Evolutionary conservation across 2,797 vertebrate species (phyloP).

Genomic region (Acipenser transmontanus): DNA sequence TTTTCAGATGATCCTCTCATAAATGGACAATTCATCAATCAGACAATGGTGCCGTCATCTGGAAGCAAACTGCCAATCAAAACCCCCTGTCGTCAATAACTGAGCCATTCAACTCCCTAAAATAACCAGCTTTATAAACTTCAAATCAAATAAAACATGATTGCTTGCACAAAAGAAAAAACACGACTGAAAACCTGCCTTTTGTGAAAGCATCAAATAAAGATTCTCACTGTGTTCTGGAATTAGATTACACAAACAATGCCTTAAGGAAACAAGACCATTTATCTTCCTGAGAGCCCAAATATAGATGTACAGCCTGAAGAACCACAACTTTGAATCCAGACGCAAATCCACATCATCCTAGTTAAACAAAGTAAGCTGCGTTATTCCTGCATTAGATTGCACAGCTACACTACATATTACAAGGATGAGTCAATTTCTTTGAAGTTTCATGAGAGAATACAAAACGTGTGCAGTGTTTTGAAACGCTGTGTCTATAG

Average conservation of each 20-base stretch:
- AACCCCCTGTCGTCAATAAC: too few species aligned
- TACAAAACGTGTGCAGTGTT: constrained; percentile 6
- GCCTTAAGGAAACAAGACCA: constrained; percentile 6
- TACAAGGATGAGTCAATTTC: constrained; percentile 28
- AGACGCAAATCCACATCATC: constrained; percentile 46
- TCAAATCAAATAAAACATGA: too few species aligned
- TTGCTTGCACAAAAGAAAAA: too few species aligned
- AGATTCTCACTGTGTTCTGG: constrained; percentile 14
- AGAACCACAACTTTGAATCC: constrained; percentile 18
- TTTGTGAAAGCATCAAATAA: too few species aligned
- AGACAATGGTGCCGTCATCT: too few species aligned
- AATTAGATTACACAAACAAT: constrained; percentile 45
- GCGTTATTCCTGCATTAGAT: constrained; percentile 47
- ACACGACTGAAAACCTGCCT: too few species aligned
- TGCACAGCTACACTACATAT: constrained; percentile 37
- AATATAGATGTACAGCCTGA: constrained; percentile 36
- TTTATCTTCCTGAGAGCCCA: constrained; percentile 31
- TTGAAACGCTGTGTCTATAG: background rate
- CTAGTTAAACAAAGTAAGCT: constrained; percentile 52
- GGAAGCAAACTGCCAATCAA: too few species aligned
- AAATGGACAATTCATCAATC: too few species aligned
- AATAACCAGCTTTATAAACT: too few species aligned
- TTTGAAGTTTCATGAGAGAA: background rate
- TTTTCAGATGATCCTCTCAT: too few species aligned
- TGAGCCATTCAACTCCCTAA: too few species aligned